Conservation (phyloP, 1,140 invertebrate species). For the Drosophila repletoides region DNA sequence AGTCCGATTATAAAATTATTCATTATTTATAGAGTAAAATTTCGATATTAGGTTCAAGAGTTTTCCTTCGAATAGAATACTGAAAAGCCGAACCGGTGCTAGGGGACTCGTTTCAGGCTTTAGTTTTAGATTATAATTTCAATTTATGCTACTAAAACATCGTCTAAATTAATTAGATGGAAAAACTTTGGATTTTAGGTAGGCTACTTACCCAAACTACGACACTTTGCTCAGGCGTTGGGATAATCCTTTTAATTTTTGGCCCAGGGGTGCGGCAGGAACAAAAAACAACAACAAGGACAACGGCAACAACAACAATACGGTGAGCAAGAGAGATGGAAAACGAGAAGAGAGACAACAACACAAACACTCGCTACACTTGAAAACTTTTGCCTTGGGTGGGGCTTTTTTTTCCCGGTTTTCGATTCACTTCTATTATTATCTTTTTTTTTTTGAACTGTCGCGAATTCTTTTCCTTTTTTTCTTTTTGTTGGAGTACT, state of each 20-base stretch:
- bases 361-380: slow-evolving; percentile 58
- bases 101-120: too few species aligned
- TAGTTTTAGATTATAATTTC: too few species aligned
- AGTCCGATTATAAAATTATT: too few species aligned
- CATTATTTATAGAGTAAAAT: too few species aligned
- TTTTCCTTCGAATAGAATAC: background rate
- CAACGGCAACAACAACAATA: slow-evolving; percentile 32
- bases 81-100: background rate
- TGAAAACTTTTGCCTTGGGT: slow-evolving; percentile 72
- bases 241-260: slow-evolving; percentile 69
- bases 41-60: too few species aligned
- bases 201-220: slow-evolving; percentile 45
- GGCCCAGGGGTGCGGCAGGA: slow-evolving; percentile 61
- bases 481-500: slow-evolving; percentile 46
- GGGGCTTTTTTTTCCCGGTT: slow-evolving; percentile 52
- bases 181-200: background rate
- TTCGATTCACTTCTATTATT: slow-evolving; percentile 38
- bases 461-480: slow-evolving; percentile 46
- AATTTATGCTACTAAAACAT: slow-evolving; percentile 3
- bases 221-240: slow-evolving; percentile 30
- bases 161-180: slow-evolving; percentile 13
- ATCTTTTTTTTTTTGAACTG: slow-evolving; percentile 26
- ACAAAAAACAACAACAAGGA: slow-evolving; percentile 39
- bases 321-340: background rate
- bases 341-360: slow-evolving; percentile 11